Conservation (phyloP, 2,888 invertebrate genomes). For the Caenorhabditis sp. region DNA sequence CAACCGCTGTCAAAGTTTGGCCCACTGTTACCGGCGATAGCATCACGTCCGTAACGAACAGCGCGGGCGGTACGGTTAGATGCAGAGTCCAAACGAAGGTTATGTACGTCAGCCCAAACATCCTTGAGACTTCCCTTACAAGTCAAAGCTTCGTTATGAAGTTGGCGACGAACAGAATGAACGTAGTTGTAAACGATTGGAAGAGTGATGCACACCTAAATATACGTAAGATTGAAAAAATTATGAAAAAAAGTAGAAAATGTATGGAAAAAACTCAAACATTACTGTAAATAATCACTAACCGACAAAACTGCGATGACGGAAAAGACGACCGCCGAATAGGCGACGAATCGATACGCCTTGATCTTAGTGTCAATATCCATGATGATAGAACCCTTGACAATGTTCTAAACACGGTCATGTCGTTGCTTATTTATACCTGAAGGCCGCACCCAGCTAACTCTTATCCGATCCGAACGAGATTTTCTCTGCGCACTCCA, state of each 20-base stretch:
- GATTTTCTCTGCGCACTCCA: constrained; percentile 12
- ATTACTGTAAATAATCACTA: not conserved
- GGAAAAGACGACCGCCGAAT: constrained; percentile 58
- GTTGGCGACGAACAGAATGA: constrained; percentile 47
- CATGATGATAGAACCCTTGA: constrained; percentile 17
- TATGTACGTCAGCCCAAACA: constrained; percentile 59
- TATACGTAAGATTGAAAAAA: not conserved
- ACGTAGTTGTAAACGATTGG: constrained; percentile 59
- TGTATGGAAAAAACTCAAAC: no score
- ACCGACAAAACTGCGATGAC: constrained; percentile 45
- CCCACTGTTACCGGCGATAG: constrained; percentile 20
- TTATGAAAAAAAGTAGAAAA: not conserved
- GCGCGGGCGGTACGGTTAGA: constrained; percentile 57
- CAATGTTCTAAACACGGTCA: constrained; percentile 1
- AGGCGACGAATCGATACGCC: constrained; percentile 59
- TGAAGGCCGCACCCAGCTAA: constrained; percentile 18
- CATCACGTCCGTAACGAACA: constrained; percentile 42
- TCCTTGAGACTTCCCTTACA: constrained; percentile 59
- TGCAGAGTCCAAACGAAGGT: constrained; percentile 46
- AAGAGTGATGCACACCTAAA: constrained; percentile 48
- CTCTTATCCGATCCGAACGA: constrained; percentile 44
- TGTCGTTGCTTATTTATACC: constrained; percentile 5
- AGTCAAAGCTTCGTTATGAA: constrained; percentile 49
- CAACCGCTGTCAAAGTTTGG: constrained; percentile 53
- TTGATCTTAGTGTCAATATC: constrained; percentile 51